Conservation (phyloP, 37 sponge, comb jelly and placozoan species). For the Geodia barretti region DNA sequence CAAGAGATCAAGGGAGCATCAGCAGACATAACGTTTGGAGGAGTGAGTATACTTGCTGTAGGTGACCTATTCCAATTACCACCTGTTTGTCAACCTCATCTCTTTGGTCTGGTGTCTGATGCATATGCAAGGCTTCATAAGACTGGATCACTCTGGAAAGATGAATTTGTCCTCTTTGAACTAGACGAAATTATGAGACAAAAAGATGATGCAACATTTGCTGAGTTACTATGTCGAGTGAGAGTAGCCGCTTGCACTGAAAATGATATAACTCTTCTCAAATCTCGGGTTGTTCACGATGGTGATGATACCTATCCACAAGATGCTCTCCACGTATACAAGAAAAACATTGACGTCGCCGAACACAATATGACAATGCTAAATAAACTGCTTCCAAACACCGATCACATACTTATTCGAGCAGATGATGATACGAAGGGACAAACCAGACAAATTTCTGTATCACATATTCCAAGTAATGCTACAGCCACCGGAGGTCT, state of each 20-base stretch:
- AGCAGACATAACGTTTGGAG: conserved; percentile 13
- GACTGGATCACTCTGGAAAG: conserved; percentile 37
- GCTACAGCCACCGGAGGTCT: conserved; percentile 17
- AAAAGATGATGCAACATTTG: conserved; percentile 1
- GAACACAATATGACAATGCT: not conserved
- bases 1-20: conserved; percentile 19
- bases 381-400: not conserved
- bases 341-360: conserved; percentile 14
- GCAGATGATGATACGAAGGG: conserved; percentile 2
- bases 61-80: conserved; percentile 54
- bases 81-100: too few relatives aligned
- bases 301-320: conserved; percentile 8
- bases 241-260: conserved; percentile 2
- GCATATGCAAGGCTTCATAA: conserved; percentile 18
- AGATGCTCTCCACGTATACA: conserved; percentile 26
- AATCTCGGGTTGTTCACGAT: not conserved
- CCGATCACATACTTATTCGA: not conserved
- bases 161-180: conserved; percentile 52
- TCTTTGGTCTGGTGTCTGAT: conserved; percentile 21
- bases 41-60: conserved; percentile 21
- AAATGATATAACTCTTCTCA: conserved; percentile 3
- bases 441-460: not conserved
- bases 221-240: conserved; percentile 24
- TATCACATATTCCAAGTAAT: not conserved
- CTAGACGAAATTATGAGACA: conserved; percentile 24